A percentile compares a stretch with the other conserved stretches of the same genome.
These are phyloP conservation scores for Sebastes melanostomus DNA, from an alignment of 2,797 vertebrate genomes.

Conservation along the genomic window DNA sequence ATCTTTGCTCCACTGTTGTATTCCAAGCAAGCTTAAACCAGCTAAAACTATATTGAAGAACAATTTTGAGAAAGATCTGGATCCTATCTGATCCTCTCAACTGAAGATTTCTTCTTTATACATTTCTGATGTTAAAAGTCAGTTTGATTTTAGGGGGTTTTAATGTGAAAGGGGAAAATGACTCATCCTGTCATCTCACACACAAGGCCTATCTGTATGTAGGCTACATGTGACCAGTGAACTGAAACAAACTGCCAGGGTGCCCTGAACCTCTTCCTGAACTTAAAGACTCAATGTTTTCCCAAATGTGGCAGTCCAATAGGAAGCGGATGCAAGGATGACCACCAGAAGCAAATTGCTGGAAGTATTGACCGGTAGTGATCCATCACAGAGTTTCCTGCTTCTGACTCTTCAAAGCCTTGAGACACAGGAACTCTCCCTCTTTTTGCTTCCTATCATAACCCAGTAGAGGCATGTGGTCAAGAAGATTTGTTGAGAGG, in stretches of 20 bases:
- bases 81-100: background rate
- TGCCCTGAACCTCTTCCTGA: conserved; percentile 1
- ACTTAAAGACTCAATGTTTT: background rate
- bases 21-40: background rate
- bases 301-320: background rate
- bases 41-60: background rate
- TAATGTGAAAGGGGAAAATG: background rate
- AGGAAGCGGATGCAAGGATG: conserved; percentile 32
- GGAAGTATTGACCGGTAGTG: conserved; percentile 2
- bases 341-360: conserved; percentile 21
- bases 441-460: conserved; percentile 15
- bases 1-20: background rate
- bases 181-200: background rate
- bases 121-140: background rate
- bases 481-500: background rate
- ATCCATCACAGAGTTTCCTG: conserved; percentile 38
- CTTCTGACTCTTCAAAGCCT: conserved; percentile 37
- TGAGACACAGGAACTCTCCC: conserved; percentile 29
- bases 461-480: background rate
- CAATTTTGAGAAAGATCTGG: background rate
- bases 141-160: background rate
- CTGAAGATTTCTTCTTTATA: background rate
- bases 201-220: background rate
- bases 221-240: background rate
- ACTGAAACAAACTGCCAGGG: background rate